Base-by-base conservation (phyloP, 1,140 invertebrate species). In the Drusus annulatus region DNA sequence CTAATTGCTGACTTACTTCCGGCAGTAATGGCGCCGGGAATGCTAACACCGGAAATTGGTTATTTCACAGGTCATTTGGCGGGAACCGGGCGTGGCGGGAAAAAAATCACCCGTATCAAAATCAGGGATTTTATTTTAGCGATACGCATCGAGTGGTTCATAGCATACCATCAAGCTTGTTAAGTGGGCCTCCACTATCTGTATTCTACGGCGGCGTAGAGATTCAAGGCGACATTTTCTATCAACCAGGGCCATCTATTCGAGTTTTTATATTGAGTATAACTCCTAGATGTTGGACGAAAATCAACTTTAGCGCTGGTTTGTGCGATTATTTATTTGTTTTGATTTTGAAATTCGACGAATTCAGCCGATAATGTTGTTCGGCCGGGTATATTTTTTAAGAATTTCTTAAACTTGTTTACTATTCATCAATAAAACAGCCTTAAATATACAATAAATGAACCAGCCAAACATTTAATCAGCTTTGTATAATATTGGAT, bases 21-120 rank as follows among this genome's bases (percentile, higher is more conserved):
- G 68, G 68, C 25, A 71, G 54, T 54, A 71, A 71, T 25, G 50
- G 50, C 19, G 23, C 68, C 21, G 17, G 68, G 50, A 50, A 71
- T 51, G 3, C 45, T 51, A 17, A 21, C 50, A 52, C 68, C 50
- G 68, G 68, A 71, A 71, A 71, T 71, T 71, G 68, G 45, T 71
- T 71, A 52, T 71, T 71, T 71, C 45, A 71, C 68, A 25, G 68
- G 28, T 71, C 68, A 71, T 71, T 71, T 71, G 68, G 68, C 50
- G 68, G 68, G 50, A 54, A 13, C 54, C 52, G 50, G 68, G 68
- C 68, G 50, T 71, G 68, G 68, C 68, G 68, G 7, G n/a, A 28
- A 71, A 71, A 71, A 71, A 71, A 71, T 23, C 36, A 13, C 45
- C 19, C 31, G 16, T 23, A 17, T 51, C 68, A 17, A 51, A 71